Percentiles rank a stretch among this genome's conserved stretches.
These are phyloP conservation scores for Phortica variegata DNA, from an alignment of 1,140 invertebrate species.

Conservation along the genomic window DNA sequence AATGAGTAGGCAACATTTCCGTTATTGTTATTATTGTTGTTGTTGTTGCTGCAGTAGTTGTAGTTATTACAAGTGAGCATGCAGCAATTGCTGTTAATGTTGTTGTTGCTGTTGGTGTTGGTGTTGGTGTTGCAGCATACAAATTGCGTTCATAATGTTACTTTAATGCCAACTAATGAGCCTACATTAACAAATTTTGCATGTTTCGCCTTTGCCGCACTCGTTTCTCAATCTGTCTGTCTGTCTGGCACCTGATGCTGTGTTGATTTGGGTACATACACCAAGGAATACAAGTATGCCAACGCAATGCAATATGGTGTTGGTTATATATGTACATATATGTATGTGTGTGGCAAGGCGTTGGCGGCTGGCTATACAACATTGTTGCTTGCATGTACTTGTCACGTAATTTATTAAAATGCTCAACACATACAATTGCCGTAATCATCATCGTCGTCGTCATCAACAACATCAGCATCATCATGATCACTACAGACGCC, in stretches of 20 bases:
- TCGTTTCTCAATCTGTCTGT: too few species aligned
- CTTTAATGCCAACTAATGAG: conserved; percentile 53
- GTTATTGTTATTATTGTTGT: conserved; percentile 25
- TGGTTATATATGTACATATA: background rate
- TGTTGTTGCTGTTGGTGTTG: conserved; percentile 14
- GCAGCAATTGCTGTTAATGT: conserved; percentile 38
- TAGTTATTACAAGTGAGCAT: conserved; percentile 27
- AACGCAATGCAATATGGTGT: background rate
- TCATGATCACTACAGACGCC: conserved; percentile 46
- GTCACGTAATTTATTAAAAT: conserved; percentile 55
- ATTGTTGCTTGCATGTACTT: conserved; percentile 31
- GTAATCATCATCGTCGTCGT: conserved; percentile 30
- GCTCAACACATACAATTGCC: conserved; percentile 44
- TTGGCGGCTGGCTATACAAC: conserved; percentile 6
- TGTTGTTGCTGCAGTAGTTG: conserved; percentile 1
- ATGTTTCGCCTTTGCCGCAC: background rate
- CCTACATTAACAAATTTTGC: conserved; percentile 47
- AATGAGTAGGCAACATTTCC: conserved; percentile 32
- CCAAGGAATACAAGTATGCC: background rate
- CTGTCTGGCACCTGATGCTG: too few species aligned
- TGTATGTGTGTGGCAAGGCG: background rate
- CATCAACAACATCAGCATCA: conserved; percentile 32
- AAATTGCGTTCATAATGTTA: conserved; percentile 33
- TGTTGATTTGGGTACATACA: background rate
- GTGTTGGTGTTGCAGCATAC: conserved; percentile 12